Percentiles rank a stretch among this genome's conserved stretches.
Evolutionary conservation across 2,888 invertebrate species (phyloP).

Genomic region (Micropterix aruncella): DNA sequence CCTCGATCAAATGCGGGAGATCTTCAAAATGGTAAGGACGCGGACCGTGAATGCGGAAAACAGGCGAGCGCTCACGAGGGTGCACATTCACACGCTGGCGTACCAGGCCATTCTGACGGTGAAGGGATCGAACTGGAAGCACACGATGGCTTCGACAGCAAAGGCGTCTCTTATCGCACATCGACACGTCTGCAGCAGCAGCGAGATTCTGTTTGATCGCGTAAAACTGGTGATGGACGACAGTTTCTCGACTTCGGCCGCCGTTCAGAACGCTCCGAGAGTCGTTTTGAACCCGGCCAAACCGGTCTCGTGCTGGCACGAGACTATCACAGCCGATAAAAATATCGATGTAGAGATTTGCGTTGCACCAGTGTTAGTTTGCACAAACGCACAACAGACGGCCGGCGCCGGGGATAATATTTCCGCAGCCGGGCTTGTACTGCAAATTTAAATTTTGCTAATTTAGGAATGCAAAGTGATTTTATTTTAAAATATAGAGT

Average conservation of each 20-base stretch:
- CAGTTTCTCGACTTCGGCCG: constrained; percentile 61
- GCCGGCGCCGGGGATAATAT: constrained; percentile 83
- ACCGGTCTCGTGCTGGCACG: constrained; percentile 75
- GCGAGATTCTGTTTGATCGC: constrained; percentile 35
- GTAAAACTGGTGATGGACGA: constrained; percentile 61
- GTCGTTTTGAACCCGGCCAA: constrained; percentile 51
- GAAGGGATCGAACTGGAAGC: constrained; percentile 57
- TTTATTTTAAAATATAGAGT: no score
- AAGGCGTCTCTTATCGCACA: constrained; percentile 73
- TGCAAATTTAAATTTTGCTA: constrained; percentile 37
- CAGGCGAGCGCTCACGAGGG: constrained; percentile 48
- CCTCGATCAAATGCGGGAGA: constrained; percentile 65
- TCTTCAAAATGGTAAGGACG: constrained; percentile 40
- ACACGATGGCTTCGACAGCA: constrained; percentile 64
- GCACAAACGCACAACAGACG: constrained; percentile 66
- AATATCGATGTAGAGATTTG: constrained; percentile 47
- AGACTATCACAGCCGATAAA: constrained; percentile 31
- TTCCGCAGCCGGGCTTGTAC: constrained; percentile 74
- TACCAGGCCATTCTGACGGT: constrained; percentile 70
- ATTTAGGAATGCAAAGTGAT: not conserved
- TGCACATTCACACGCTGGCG: constrained; percentile 79
- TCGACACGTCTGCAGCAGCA: constrained; percentile 64
- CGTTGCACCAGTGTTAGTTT: constrained; percentile 72
- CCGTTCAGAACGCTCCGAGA: constrained; percentile 33
- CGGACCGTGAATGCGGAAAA: constrained; percentile 26